phyloP scores from a whole-genome alignment of 1,140 invertebrate species.

The Aphelinus certus region DNA sequence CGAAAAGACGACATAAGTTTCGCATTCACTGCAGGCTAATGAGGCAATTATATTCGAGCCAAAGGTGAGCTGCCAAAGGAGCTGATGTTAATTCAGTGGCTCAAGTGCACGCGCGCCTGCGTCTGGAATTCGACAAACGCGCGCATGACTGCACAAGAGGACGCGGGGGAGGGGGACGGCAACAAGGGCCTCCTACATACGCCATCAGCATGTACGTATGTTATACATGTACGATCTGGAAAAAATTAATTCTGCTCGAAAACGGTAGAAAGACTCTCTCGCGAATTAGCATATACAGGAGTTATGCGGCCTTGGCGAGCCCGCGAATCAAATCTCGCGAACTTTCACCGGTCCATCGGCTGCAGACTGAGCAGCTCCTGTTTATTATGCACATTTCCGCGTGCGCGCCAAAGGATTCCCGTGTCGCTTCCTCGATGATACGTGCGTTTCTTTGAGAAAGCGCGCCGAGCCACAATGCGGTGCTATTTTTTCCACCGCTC shows the following conservation, averaged over 20 bases:
- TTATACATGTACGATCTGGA: background rate
- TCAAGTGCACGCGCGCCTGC: background rate
- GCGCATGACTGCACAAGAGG: background rate
- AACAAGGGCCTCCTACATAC: too few relatives aligned
- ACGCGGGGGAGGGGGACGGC: too few relatives aligned
- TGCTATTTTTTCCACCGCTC: too few relatives aligned
- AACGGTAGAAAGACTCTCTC: background rate
- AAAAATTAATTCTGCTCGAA: conserved; percentile 5
- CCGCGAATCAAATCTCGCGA: background rate
- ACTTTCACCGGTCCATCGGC: background rate
- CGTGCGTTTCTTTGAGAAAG: too few relatives aligned
- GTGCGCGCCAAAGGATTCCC: too few relatives aligned
- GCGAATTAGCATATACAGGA: background rate
- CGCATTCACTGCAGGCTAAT: background rate
- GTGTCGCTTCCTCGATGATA: too few relatives aligned
- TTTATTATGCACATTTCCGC: too few relatives aligned
- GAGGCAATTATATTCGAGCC: conserved; percentile 8
- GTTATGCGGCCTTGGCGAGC: background rate
- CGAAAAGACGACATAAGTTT: background rate
- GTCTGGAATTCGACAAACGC: background rate
- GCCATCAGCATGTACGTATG: too few relatives aligned
- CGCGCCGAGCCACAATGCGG: too few relatives aligned
- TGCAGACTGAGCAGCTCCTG: too few relatives aligned
- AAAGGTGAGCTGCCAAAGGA: background rate
- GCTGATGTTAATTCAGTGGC: conserved; percentile 32